These are phyloP conservation scores for Dorcus hopei DNA, from an alignment of 2,888 invertebrate species.

Conservation along the genomic window DNA sequence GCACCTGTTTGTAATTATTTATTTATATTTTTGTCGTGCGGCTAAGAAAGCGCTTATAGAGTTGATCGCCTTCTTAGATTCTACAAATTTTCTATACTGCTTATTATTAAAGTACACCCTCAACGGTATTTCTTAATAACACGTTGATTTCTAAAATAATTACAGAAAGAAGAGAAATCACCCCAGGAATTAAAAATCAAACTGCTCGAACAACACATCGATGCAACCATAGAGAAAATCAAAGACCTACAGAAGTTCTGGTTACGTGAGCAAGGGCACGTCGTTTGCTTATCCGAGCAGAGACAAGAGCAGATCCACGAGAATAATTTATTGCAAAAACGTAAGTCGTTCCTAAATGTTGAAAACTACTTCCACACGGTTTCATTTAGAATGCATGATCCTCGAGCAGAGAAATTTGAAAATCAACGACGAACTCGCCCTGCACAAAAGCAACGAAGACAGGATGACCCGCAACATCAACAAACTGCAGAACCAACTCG, in stretches of 20 bases:
- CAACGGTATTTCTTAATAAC: too few relatives aligned
- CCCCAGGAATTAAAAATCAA: slow-evolving; percentile 63
- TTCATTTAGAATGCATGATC: slow-evolving; percentile 51
- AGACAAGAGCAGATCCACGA: slow-evolving; percentile 66
- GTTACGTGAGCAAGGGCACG: slow-evolving; percentile 72
- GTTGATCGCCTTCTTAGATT: too few relatives aligned
- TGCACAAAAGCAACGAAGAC: slow-evolving; percentile 54
- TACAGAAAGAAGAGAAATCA: slow-evolving; percentile 25
- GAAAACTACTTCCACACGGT: too few relatives aligned
- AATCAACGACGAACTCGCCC: slow-evolving; percentile 63
- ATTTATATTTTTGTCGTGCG: too few relatives aligned
- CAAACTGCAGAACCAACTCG: slow-evolving; percentile 59
- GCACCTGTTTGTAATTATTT: too few relatives aligned
- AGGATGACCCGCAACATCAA: slow-evolving; percentile 60
- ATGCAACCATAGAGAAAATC: slow-evolving; percentile 59
- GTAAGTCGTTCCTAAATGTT: slow-evolving; percentile 48
- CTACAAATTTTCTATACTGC: too few relatives aligned
- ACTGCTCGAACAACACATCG: slow-evolving; percentile 64
- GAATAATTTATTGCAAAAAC: slow-evolving; percentile 69
- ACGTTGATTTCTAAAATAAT: background rate
- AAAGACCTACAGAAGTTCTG: slow-evolving; percentile 69
- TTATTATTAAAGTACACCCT: too few relatives aligned
- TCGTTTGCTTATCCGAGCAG: slow-evolving; percentile 66
- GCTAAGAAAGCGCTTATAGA: too few relatives aligned
- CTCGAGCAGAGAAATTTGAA: slow-evolving; percentile 74